phyloP scores from a whole-genome alignment of 2,888 invertebrate genomes.

The Harmothoe impar region DNA sequence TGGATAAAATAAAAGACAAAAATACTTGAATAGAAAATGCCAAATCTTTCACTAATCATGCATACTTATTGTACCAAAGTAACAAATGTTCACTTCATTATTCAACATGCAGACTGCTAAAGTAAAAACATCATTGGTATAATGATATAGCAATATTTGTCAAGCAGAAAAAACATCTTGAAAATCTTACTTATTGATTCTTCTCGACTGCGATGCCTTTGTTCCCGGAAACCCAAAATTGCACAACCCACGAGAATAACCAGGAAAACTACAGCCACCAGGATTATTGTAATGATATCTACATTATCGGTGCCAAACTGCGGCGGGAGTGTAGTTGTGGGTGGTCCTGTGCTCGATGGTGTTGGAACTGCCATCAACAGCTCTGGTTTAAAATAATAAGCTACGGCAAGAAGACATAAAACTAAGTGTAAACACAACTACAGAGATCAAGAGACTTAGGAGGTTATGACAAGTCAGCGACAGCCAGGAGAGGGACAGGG shows the following conservation, averaged over 20 bases:
- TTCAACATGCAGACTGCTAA: too few relatives aligned
- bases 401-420: neutral
- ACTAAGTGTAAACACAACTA: too few relatives aligned
- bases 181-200: neutral
- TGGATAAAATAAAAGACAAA: too few relatives aligned
- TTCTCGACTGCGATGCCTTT: slow-evolving; percentile 24
- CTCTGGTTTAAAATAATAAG: neutral
- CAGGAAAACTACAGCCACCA: slow-evolving; percentile 48
- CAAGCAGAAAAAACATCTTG: neutral
- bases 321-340: slow-evolving; percentile 36
- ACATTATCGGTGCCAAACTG: neutral
- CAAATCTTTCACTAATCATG: too few relatives aligned
- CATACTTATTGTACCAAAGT: too few relatives aligned
- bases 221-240: slow-evolving; percentile 46
- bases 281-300: slow-evolving; percentile 27
- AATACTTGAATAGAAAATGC: too few relatives aligned
- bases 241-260: slow-evolving; percentile 51
- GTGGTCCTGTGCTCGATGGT: neutral
- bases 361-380: neutral
- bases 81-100: too few relatives aligned
- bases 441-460: too few relatives aligned
- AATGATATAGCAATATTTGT: neutral
- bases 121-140: too few relatives aligned
- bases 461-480: too few relatives aligned
- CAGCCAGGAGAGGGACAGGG: too few relatives aligned